phyloP scores from a whole-genome alignment of 30 jellyfish, hydroid and myxozoan species.

The Aurelia aurita region DNA sequence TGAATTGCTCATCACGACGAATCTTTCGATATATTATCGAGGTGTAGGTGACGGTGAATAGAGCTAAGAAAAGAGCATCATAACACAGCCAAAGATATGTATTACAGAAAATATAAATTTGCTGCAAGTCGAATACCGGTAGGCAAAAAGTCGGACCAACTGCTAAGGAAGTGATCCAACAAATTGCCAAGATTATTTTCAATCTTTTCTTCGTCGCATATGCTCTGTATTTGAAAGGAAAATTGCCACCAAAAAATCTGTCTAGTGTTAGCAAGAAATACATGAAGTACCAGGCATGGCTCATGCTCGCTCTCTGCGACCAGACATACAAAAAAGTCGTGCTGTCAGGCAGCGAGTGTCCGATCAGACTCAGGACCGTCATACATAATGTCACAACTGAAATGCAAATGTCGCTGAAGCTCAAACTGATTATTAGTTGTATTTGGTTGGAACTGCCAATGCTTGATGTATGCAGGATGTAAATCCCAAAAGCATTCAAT shows the following conservation, averaged over 20 bases:
- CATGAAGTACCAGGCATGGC: slow-evolving; percentile 2
- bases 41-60: not conserved
- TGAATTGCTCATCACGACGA: not conserved
- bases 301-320: slow-evolving; percentile 1
- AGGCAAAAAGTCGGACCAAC: not conserved
- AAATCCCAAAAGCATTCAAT: not conserved
- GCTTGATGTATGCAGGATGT: not conserved
- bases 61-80: not conserved
- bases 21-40: not conserved
- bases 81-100: not conserved
- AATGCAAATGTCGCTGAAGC: not conserved
- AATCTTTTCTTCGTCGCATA: not conserved
- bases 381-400: not conserved
- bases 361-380: not conserved
- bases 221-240: slow-evolving; percentile 6
- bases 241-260: not conserved
- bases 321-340: not conserved
- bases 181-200: not conserved
- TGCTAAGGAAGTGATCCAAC: not conserved
- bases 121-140: not conserved
- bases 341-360: not conserved
- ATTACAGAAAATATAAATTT: not conserved
- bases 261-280: not conserved
- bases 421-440: not conserved
- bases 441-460: not conserved